Evolutionary conservation across 2,888 invertebrate species (phyloP), one percentile per base, ranked within the genome.

Genomic region (Isoperla grammatica): DNA sequence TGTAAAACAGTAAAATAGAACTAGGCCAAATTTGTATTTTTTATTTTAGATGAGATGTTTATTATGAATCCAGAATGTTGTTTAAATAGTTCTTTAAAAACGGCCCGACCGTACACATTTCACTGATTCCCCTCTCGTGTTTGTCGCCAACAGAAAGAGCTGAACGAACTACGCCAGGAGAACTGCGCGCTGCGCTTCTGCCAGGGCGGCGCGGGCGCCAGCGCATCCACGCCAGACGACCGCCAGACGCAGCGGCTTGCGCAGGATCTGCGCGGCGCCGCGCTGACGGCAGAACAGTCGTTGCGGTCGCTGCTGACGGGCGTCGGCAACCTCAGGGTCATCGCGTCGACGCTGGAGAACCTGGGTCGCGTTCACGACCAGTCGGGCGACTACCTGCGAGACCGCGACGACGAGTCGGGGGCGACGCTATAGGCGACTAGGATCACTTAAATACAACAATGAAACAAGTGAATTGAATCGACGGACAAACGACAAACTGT

Each of bases 281-380:
- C 85, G 45, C 78, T 79, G 61, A 80, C 80, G 54, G 86, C 86
- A 3, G 85, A 86, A 74, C 77, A 76, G 66, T 84, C 84, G 58
- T 74, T 86, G 48, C 37, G 53, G 19, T 37, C 53, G 39, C 71
- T 86, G 63, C 74, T 86, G 68, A 78, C 77, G 61, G 86, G 86
- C 48, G 85, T 86, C 56, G 83, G 83, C 67, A 85, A 85, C 72
- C 74, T 86, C 61, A 76, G 84, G 67, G 77, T 81, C 68, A 78
- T 86, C 72, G 85, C 86, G 17, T 78, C 82, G 40, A 76, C 81
- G 39, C 73, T 86, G 66, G 85, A 86, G 68, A 81, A 79, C 67
- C 73, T 80, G 70, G 78, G 81, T 69, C 75, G 78, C 66, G 77
- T 78, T 71, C 78, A 79, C 66, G 79, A 79, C 66, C 73, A 75